Evolutionary conservation across 2,888 invertebrate genomes (phyloP).

Genomic region (Corythucha ciliata): DNA sequence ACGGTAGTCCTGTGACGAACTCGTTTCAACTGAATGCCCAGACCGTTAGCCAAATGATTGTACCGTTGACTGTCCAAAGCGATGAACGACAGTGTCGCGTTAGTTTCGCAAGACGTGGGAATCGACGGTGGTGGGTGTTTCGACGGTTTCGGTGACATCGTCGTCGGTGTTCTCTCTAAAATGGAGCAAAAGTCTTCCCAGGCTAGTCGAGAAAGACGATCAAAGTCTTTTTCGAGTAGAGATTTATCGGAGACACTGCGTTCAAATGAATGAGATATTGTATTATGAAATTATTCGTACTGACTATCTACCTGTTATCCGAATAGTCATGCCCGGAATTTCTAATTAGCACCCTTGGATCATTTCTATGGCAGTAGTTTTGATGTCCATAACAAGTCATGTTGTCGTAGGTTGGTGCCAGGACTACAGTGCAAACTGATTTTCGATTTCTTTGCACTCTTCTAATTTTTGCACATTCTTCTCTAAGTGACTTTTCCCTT

Average conservation of each 20-base stretch:
- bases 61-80: conserved; percentile 65
- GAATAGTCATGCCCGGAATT: neutral
- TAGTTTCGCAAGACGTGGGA: conserved; percentile 43
- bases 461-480: conserved; percentile 4
- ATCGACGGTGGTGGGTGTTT: conserved; percentile 34
- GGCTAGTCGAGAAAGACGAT: too few species aligned
- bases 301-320: too few species aligned
- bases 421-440: neutral
- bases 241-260: too few species aligned
- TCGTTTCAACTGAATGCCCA: conserved; percentile 58
- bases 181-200: conserved; percentile 41
- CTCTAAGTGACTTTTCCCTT: neutral
- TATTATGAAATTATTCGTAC: too few species aligned
- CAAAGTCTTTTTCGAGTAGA: too few species aligned
- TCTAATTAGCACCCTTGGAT: neutral
- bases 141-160: conserved; percentile 39
- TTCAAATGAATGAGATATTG: too few species aligned
- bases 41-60: conserved; percentile 61
- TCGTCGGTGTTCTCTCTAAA: conserved; percentile 43
- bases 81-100: conserved; percentile 53
- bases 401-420: neutral
- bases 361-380: neutral
- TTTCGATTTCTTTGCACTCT: neutral
- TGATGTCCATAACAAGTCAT: neutral
- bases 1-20: conserved; percentile 55